Base-by-base conservation (phyloP, 1,140 invertebrate species). In the Rhopalosiphum maidis region DNA sequence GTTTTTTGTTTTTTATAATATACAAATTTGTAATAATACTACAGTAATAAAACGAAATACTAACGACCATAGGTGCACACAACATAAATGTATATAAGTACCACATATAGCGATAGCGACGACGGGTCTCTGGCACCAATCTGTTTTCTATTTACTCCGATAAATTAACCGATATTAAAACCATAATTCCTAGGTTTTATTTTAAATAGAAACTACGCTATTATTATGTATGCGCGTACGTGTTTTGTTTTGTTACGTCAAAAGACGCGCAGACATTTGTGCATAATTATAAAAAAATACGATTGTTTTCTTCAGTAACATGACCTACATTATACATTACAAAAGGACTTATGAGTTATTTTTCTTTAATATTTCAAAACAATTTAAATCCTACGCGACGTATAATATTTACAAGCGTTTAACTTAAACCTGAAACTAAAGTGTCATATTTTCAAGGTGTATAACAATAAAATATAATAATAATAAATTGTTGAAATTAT, bases 261-360 rank as follows among this genome's bases (percentile, higher is more conserved):
- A 83, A 83, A 83, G 35, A 23, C 60, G 35, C 18, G 2, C 77
- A 21, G 18, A 83, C 21, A 77, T 60, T 77, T 77, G 60, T 77
- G 5, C 60, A 77, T n/a, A 77, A 77, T 21, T 7, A 51, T 21
- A 46, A 48, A 87, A 87, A 87, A 51, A 43, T 87, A n/a, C 86
- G 46, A 48, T 48, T 87, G 30, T 87, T 86, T 86, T 30, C 85
- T 87, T 87, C 9, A 51, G 86, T 48, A 41, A 48, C 25, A 87
- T n/a, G 86, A 87, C 86, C 86, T 87, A 87, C n/a, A 87, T 87
- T 77, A 77, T 77, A 51, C n/a, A 87, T 46, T 87, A 87, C 30
- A 48, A 87, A 30, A n/a, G 21, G 7, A 87, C 43, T 87, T 35
- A 18, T n/a, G 21, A 48, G n/a, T 87, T 87, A 35, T 87, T 87